Evolutionary conservation across 2,888 invertebrate genomes (phyloP), one percentile per base, ranked within the genome.

Genomic region (Melieria crassipennis): DNA sequence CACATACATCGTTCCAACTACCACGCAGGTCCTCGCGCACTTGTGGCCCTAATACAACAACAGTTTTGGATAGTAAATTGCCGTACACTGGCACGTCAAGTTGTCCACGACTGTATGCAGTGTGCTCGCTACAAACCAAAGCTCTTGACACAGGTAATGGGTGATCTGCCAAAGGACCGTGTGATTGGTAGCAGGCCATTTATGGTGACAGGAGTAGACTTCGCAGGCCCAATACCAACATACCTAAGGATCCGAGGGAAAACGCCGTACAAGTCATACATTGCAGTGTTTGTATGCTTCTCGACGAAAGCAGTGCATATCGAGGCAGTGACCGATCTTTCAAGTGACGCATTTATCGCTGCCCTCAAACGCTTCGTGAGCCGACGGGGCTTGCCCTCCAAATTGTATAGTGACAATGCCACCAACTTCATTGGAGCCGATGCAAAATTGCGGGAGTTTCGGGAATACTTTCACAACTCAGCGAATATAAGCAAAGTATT

Each of bases 281-380:
- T 67, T 30, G n/a, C 48, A 16, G n/a, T 64, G 9, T 74, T 72
- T 48, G 46, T 69, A 7, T 69, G 73, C 10, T 71, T 72, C 9
- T 9, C 76, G 7, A 58, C 74, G 1, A 75, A 71, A 45, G 69
- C 68, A 0, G 70, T 75, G 4, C 71, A 75, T 13, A n/a, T 70
- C 13, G 70, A 70, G 55, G 42, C 64, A 16, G 64, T 58, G 0
- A 52, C 60, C 5, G 65, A 70, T 57, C 43, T 70, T 13, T 58
- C 52, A 10, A 55, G 46, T 43, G 64, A 64, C 42, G 43, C 46
- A 3, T 73, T 75, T 7, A 64, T 73, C 16, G 63, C 68, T 1
- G 64, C 67, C 5, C 42, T 76, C n/a, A 71, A 73, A 13, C 65
- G 70, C 3, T 74, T 76, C 9, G 52, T 75, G 13, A 69, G 73